Evolutionary conservation across 2,797 vertebrate genomes (phyloP), one percentile per base, ranked within the genome.

Genomic region (Onychomys torridus): DNA sequence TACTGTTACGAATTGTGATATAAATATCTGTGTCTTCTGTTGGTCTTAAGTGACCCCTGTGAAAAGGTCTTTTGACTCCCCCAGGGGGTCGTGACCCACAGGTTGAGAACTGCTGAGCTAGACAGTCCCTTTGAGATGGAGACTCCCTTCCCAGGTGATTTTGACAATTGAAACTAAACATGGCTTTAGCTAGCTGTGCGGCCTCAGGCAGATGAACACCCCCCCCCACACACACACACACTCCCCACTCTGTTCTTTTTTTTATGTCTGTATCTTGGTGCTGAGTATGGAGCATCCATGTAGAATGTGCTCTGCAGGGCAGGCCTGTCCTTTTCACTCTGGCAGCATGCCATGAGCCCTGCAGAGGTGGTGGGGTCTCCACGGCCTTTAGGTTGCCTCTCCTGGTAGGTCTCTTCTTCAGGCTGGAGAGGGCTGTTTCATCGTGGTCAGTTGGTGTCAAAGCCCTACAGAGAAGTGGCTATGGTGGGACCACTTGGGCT

Each of bases 281-380:
- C 76, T 46, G 34, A 69, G 67, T n/a, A 7, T 13, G 1, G 8
- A 10, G 13, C 1, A 29, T 34, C 23, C 23, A 0, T 29, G 4
- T 6, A 21, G 61, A 29, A 65, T 59, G 85, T 3, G 10, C 55
- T 29, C 37, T 6, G 19, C n/a, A 86, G 61, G 40, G 19, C 55
- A 43, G 81, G 23, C 57, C 93, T 8, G 13, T 82, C n/a, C 8
- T 29, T 6, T 14, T 5, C 0, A 0, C 9, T 6, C 73, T 2
- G 4, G 52, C 11, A 8, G 12, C 6, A 3, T 14, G 17, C 4
- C 0, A 12, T 49, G 34, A 14, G 12, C 73, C 21, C 2, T 0
- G 14, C 2, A 6, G 25, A 67, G 2, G 86, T 46, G 23, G 7
- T 29, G 59, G 65, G 52, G 63, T 52, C 52, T 55, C 0, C 0